phyloP scores from a whole-genome alignment of 2,888 invertebrate species.

The Digitonthophagus gazella region DNA sequence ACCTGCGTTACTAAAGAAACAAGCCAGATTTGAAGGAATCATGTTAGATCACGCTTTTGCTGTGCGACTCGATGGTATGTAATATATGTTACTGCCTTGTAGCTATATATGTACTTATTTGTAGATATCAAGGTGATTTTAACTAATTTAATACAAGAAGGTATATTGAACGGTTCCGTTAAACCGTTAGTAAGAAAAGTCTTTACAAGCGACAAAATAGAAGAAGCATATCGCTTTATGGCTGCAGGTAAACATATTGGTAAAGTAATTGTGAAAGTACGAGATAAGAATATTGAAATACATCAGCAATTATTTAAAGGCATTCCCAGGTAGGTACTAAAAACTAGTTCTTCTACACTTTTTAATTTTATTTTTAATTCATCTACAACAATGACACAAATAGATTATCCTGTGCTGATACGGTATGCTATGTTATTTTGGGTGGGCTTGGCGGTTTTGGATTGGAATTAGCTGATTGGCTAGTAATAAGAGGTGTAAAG shows the following conservation, averaged over 20 bases:
- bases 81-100: not conserved
- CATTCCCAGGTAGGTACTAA: slow-evolving; percentile 46
- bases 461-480: slow-evolving; percentile 83
- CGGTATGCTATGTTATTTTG: too few relatives aligned
- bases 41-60: slow-evolving; percentile 59
- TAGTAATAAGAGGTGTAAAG: slow-evolving; percentile 76
- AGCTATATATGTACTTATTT: not conserved
- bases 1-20: slow-evolving; percentile 55
- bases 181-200: slow-evolving; percentile 65
- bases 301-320: slow-evolving; percentile 26
- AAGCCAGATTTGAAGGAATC: slow-evolving; percentile 67
- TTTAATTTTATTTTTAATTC: too few relatives aligned
- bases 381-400: too few relatives aligned
- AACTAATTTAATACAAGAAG: too few relatives aligned
- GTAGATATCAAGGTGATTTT: not conserved
- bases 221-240: slow-evolving; percentile 68
- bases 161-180: slow-evolving; percentile 68
- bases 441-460: slow-evolving; percentile 92
- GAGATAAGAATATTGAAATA: slow-evolving; percentile 39
- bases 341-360: too few relatives aligned
- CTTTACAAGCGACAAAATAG: slow-evolving; percentile 65
- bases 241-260: slow-evolving; percentile 77
- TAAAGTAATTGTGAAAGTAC: slow-evolving; percentile 57
- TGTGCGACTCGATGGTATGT: slow-evolving; percentile 2
- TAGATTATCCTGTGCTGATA: too few relatives aligned